Evolutionary conservation across 2,888 invertebrate genomes (phyloP), one percentile per base, ranked within the genome.

Genomic region (Atrina japonica): DNA sequence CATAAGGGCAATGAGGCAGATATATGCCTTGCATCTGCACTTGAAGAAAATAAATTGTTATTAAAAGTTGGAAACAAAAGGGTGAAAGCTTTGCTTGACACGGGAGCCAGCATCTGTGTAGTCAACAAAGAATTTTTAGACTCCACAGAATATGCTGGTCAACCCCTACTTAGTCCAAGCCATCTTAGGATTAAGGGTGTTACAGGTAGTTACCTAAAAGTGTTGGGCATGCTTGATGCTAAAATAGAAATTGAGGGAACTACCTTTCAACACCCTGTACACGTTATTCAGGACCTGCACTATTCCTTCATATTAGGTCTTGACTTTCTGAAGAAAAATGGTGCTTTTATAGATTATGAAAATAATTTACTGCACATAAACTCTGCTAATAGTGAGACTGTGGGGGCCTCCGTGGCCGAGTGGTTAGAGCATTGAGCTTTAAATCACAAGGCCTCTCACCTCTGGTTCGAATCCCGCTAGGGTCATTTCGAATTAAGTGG

Each of bases 291-390:
- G 27, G 47, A 66, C n/a, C 40, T 58, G n/a, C 66, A 58, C 21
- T 40, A 67, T 30, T 29, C 67, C 21, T 59, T n/a, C n/a, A n/a
- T n/a, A n/a, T 59, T 67, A n/a, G 67, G 67, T 25, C 11, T 52
- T 27, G 67, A 67, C 59, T 67, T 67, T 18, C 23, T 67, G 29
- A 60, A 25, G 18, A 21, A 49, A 25, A 23, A 50, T 23, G 47
- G 45, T 7, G 50, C 40, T 2, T 35, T 35, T 21, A 49, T 58
- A 45, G 49, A 58, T 25, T 66, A 9, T 27, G 56, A 56, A 11
- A 60, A 60, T 23, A n/a, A 43, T 6, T 41, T 25, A 7, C 14
- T n/a, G 3, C 23, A 29, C 23, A 45, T 40, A 18, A 56, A 56
- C 18, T 11, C n/a, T 9, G 14, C 7, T 21, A n/a, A n/a, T n/a